These are phyloP conservation scores for Bugula neritina DNA, from an alignment of 2,888 invertebrate species.

Conservation along the genomic window DNA sequence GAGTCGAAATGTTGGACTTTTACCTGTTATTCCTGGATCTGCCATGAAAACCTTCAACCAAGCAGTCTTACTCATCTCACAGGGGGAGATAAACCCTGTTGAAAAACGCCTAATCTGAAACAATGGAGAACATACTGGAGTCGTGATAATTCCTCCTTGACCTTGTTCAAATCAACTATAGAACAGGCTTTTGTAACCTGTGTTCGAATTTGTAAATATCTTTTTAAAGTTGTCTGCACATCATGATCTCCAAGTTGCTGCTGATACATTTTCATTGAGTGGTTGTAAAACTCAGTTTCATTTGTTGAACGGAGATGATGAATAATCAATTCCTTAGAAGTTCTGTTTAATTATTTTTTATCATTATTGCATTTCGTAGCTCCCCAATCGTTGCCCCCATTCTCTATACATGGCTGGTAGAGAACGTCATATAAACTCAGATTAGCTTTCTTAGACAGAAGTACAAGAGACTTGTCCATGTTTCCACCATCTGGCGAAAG, in stretches of 20 bases:
- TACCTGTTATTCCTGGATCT: neutral
- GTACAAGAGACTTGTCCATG: conserved; percentile 3
- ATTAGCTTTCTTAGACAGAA: neutral
- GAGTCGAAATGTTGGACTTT: neutral
- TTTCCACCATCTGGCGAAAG: neutral
- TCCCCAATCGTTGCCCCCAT: neutral
- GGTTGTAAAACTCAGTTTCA: neutral
- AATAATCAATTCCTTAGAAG: neutral
- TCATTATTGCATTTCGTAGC: neutral
- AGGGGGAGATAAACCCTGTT: too few relatives aligned
- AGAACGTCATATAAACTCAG: conserved; percentile 8
- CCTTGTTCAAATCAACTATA: too few relatives aligned
- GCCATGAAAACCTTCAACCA: neutral
- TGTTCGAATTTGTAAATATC: neutral
- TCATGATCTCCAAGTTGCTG: neutral
- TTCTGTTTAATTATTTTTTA: neutral
- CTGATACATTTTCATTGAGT: neutral
- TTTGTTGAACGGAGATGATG: neutral
- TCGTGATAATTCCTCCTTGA: too few relatives aligned
- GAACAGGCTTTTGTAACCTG: neutral
- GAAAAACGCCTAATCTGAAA: too few relatives aligned
- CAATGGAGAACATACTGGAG: too few relatives aligned
- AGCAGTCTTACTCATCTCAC: neutral
- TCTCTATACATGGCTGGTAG: neutral
- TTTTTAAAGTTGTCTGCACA: neutral